These are phyloP conservation scores for Perizoma affinitatum DNA, from an alignment of 2,888 invertebrate genomes.

Conservation along the genomic window DNA sequence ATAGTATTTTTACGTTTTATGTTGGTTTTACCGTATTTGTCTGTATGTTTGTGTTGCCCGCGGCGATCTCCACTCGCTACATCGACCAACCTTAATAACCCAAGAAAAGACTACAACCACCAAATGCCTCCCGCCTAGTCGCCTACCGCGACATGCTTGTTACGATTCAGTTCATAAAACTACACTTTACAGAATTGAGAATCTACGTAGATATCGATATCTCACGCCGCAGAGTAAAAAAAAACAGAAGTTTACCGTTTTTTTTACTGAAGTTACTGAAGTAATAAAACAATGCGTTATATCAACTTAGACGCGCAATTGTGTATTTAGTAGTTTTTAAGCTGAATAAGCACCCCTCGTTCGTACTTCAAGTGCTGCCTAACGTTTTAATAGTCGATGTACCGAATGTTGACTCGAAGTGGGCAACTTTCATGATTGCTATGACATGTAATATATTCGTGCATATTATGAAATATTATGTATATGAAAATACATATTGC, in stretches of 20 bases:
- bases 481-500: constrained; percentile 82
- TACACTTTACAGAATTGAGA: too few species aligned
- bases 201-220: too few species aligned
- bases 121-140: neutral
- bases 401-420: constrained; percentile 38
- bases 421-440: constrained; percentile 65
- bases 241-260: too few species aligned
- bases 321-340: too few species aligned
- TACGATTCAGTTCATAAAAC: too few species aligned
- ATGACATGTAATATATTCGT: constrained; percentile 75
- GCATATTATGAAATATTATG: constrained; percentile 79
- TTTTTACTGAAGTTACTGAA: too few species aligned
- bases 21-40: constrained; percentile 75
- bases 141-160: too few species aligned
- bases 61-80: constrained; percentile 37
- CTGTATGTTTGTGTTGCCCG: constrained; percentile 55
- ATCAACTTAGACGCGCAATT: too few species aligned
- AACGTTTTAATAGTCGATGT: constrained; percentile 33
- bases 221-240: too few species aligned
- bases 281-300: too few species aligned
- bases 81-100: constrained; percentile 16
- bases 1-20: constrained; percentile 84
- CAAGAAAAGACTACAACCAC: neutral
- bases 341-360: too few species aligned
- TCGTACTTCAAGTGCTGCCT: too few species aligned